Evolutionary conservation across 2,888 invertebrate genomes (phyloP).

Genomic region (Junonia oenone): DNA sequence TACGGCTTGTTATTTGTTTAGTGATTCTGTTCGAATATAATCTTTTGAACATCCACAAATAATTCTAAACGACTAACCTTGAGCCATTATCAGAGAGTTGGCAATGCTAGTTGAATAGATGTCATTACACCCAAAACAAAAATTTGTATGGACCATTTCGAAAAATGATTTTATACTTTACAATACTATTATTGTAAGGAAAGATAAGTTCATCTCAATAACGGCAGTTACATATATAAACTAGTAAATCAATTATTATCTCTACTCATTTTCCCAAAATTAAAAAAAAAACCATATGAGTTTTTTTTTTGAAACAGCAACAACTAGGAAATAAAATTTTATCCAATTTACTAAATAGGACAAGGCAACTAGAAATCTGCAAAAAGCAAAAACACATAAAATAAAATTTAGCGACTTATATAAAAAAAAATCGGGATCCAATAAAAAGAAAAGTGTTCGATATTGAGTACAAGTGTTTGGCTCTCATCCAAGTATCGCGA

Average conservation of each 20-base stretch:
- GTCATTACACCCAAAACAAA: neutral
- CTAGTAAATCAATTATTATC: too few relatives aligned
- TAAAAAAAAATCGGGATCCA: conserved; percentile 19
- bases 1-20: neutral
- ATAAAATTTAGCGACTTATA: conserved; percentile 4
- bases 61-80: neutral
- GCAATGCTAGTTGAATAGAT: neutral
- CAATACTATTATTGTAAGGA: too few relatives aligned
- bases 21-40: neutral
- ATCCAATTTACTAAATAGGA: neutral
- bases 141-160: neutral
- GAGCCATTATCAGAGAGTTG: neutral
- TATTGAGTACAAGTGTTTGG: conserved; percentile 33
- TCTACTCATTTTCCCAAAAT: too few relatives aligned
- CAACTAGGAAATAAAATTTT: neutral
- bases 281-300: too few relatives aligned
- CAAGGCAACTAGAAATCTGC: neutral
- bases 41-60: neutral
- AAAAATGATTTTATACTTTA: too few relatives aligned
- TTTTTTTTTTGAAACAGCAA: too few relatives aligned
- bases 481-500: conserved; percentile 33
- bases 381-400: neutral
- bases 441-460: conserved; percentile 25
- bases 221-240: too few relatives aligned
- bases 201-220: too few relatives aligned